phyloP scores from a whole-genome alignment of 2,888 invertebrate genomes.

The Linnaemya vulpina region DNA sequence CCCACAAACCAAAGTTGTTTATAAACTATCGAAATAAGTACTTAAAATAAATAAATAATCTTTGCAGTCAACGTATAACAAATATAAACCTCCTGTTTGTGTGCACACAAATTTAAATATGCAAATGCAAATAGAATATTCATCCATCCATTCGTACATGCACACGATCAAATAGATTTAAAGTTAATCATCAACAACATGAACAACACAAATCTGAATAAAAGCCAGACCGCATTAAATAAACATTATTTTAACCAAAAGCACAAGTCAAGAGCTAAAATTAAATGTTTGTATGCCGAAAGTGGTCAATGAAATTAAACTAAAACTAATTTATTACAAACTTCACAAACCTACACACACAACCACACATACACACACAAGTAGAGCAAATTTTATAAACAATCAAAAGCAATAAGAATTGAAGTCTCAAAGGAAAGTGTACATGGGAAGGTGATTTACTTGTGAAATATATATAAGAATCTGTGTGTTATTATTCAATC shows the following conservation, averaged over 20 bases:
- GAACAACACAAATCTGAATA: constrained; percentile 40
- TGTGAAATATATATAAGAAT: too few species aligned
- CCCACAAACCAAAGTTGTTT: neutral
- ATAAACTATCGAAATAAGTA: neutral
- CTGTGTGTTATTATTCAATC: too few species aligned
- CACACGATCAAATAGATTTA: constrained; percentile 35
- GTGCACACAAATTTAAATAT: neutral
- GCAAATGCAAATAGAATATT: neutral
- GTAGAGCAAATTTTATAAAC: too few species aligned
- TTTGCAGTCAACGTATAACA: neutral
- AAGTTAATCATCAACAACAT: constrained; percentile 51
- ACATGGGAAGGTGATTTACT: too few species aligned
- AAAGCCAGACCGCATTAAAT: constrained; percentile 56
- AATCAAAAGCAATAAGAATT: too few species aligned
- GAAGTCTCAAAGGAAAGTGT: too few species aligned
- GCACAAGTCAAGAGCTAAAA: constrained; percentile 31
- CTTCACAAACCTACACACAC: too few species aligned
- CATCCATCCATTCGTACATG: neutral
- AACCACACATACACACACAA: too few species aligned
- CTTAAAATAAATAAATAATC: neutral
- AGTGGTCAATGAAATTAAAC: neutral
- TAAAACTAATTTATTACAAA: neutral
- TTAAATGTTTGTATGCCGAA: neutral
- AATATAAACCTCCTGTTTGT: neutral
- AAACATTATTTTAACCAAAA: constrained; percentile 46